Conservation (phyloP, 2,797 vertebrate genomes). For the Remorina albescens region DNA sequence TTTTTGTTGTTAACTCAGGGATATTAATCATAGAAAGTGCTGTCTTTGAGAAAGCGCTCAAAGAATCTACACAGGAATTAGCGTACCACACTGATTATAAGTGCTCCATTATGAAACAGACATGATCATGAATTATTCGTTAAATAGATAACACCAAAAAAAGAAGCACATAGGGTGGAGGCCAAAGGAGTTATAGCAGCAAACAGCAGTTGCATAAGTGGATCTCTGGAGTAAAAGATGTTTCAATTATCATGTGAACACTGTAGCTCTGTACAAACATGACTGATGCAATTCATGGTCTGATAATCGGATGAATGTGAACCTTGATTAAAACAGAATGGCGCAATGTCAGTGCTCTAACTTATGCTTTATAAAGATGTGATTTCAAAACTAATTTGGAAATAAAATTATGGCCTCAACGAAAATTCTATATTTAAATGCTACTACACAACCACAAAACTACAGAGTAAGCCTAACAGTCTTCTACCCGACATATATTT, state of each 20-base stretch:
- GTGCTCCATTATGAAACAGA: slow-evolving; percentile 1
- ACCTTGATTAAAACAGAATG: not conserved
- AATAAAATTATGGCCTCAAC: not conserved
- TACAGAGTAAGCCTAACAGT: not conserved
- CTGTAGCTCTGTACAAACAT: not conserved
- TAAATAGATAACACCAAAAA: not conserved
- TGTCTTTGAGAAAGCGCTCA: not conserved
- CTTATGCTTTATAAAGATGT: not conserved
- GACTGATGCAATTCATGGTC: slow-evolving; percentile 9
- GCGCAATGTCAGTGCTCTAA: not conserved
- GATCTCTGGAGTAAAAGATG: not conserved
- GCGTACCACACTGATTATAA: not conserved
- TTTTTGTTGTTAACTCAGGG: not conserved
- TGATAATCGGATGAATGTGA: not conserved
- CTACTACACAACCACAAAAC: not conserved
- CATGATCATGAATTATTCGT: not conserved
- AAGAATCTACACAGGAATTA: not conserved
- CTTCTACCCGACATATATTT: not conserved
- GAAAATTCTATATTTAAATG: not conserved
- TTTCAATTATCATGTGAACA: not conserved
- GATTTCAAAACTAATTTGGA: not conserved
- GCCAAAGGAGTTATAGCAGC: not conserved
- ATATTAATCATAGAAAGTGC: not conserved
- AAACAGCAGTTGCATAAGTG: not conserved
- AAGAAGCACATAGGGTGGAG: not conserved